Conservation (phyloP, 2,113 vertebrate species). For the Lagopus leucura region DNA sequence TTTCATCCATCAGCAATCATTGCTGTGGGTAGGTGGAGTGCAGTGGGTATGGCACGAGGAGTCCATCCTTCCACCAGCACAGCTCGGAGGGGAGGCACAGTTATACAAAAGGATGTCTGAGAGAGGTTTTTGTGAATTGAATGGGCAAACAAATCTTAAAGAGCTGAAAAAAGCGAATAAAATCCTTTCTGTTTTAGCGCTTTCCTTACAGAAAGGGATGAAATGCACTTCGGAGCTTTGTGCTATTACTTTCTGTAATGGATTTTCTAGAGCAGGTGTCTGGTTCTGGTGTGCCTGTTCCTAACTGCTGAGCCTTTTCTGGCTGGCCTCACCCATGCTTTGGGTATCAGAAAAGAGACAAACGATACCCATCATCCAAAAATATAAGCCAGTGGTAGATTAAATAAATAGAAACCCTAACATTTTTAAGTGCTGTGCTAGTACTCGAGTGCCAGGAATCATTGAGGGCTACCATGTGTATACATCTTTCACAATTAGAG, state of each 20-base stretch:
- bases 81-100: background rate
- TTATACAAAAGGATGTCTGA: background rate
- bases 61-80: background rate
- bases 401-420: background rate
- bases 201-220: background rate
- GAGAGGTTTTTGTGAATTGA: background rate
- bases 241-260: background rate
- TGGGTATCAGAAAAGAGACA: background rate
- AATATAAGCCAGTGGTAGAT: background rate
- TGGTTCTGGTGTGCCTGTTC: background rate
- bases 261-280: background rate
- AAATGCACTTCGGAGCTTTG: background rate
- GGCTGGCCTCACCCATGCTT: background rate
- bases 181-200: background rate
- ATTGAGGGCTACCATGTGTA: rapidly evolving
- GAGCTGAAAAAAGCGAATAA: background rate
- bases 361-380: background rate
- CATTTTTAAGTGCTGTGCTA: rapidly evolving
- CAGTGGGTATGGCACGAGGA: background rate
- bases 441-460: background rate
- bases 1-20: background rate
- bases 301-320: background rate
- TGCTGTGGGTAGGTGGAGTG: background rate
- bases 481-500: rapidly evolving
- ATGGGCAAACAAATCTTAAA: background rate